Evolutionary conservation across 2,113 vertebrate species (phyloP).

Genomic region (Clarias magur): DNA sequence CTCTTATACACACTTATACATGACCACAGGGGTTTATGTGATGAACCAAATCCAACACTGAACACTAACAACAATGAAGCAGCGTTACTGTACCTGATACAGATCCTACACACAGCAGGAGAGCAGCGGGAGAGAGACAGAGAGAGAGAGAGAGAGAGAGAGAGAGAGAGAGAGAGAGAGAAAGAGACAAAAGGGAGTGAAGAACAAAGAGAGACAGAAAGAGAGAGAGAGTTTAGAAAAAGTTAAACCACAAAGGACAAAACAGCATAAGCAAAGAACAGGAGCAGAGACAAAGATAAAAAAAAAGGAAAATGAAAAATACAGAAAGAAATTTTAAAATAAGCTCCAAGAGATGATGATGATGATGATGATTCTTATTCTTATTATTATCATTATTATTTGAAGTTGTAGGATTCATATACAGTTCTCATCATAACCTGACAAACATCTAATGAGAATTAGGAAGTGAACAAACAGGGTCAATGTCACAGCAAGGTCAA

Average conservation of each 20-base stretch:
- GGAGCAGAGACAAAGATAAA: neutral
- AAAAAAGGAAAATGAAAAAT: neutral
- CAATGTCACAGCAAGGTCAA: neutral
- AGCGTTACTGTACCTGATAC: conserved; percentile 81
- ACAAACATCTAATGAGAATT: neutral
- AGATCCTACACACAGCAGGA: conserved; percentile 78
- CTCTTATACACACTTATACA: neutral
- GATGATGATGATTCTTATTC: neutral
- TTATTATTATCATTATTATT: neutral
- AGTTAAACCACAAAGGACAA: conserved; percentile 56
- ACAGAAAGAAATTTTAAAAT: neutral
- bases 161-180: conserved; percentile 41
- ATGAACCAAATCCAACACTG: neutral
- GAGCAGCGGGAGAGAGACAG: too few species aligned
- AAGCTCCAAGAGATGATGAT: neutral
- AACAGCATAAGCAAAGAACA: neutral
- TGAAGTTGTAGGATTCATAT: neutral
- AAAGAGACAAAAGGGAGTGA: conserved; percentile 2
- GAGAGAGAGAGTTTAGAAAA: conserved; percentile 35
- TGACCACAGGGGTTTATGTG: neutral
- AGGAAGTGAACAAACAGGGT: neutral
- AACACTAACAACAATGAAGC: conserved; percentile 1
- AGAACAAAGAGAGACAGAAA: neutral
- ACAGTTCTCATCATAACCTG: neutral
- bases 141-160: conserved; percentile 57